Evolutionary conservation across 2,888 invertebrate genomes (phyloP).

Genomic region (Ornithoptera alexandrae): DNA sequence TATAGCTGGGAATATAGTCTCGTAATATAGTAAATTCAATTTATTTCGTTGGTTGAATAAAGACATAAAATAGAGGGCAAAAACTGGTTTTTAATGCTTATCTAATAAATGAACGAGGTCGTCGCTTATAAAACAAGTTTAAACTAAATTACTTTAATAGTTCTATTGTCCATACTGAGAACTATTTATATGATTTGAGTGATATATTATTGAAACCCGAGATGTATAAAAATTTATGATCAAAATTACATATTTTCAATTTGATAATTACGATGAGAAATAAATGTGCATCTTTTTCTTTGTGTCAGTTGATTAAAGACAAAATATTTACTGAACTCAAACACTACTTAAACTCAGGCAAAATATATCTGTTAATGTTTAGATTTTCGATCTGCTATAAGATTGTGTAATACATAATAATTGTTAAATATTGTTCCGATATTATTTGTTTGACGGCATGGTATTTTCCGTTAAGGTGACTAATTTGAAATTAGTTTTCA

Average conservation of each 20-base stretch:
- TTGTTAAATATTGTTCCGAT: not conserved
- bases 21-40: not conserved
- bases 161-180: not conserved
- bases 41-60: not conserved
- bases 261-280: not conserved
- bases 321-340: no score
- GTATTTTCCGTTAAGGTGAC: not conserved
- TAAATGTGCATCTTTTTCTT: no score
- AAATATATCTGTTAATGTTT: not conserved
- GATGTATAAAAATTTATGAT: not conserved
- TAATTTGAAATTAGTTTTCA: not conserved
- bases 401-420: not conserved
- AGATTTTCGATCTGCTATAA: not conserved
- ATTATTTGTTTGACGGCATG: not conserved
- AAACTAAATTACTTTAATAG: not conserved
- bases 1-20: not conserved
- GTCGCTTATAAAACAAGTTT: constrained; percentile 2
- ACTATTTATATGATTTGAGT: not conserved
- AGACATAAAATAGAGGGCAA: not conserved
- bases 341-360: not conserved
- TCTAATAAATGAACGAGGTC: constrained; percentile 3
- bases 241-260: not conserved
- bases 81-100: constrained; percentile 2
- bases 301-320: no score
- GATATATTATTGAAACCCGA: not conserved